Conservation (phyloP, 1,140 invertebrate genomes). For the Brachionus calyciflorus region DNA sequence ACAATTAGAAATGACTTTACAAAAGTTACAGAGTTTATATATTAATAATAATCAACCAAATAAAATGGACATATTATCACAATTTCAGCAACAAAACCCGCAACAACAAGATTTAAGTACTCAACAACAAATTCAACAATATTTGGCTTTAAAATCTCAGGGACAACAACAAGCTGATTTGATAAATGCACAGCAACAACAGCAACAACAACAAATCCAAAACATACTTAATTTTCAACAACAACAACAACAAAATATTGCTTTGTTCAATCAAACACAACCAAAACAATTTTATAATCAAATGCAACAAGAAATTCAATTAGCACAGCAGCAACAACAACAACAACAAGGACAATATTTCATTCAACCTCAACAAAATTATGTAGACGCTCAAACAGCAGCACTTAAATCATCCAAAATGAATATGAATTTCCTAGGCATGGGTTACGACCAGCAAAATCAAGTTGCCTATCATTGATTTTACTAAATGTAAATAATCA, state of each 20-base stretch:
- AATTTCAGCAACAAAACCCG: constrained; percentile 22
- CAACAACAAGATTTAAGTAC: neutral
- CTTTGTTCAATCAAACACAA: neutral
- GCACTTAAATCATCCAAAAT: neutral
- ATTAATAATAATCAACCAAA: neutral
- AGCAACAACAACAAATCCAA: neutral
- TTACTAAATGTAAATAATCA: no score
- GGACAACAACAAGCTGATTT: neutral
- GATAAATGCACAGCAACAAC: neutral
- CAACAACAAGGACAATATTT: neutral
- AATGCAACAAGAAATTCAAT: constrained; percentile 6
- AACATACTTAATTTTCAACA: constrained; percentile 25
- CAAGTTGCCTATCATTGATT: no score
- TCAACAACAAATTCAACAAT: neutral
- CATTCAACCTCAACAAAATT: neutral
- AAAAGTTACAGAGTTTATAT: neutral
- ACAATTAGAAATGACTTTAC: constrained; percentile 20
- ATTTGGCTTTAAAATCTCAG: neutral
- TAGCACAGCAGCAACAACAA: neutral
- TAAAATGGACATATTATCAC: neutral
- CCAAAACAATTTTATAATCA: neutral
- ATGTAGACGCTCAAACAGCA: neutral
- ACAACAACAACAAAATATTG: constrained; percentile 10
- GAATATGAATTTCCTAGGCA: no score
- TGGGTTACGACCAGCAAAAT: no score